phyloP scores from a whole-genome alignment of 2,113 vertebrate genomes.

The Neodon shergylaensis region DNA sequence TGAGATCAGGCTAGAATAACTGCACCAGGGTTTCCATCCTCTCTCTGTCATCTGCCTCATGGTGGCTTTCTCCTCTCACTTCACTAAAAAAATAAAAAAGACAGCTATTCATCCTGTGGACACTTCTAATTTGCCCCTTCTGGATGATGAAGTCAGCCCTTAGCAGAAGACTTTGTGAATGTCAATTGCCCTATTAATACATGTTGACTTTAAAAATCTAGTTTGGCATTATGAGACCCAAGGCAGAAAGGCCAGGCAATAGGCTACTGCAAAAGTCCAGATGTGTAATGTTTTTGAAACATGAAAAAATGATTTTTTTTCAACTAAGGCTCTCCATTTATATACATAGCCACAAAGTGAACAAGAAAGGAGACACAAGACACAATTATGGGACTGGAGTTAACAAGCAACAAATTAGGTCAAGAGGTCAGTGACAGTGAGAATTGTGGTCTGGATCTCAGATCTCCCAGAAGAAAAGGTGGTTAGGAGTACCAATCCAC shows the following conservation, averaged over 20 bases:
- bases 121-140: not conserved
- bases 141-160: not conserved
- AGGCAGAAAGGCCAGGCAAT: not conserved
- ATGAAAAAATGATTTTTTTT: not conserved
- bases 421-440: not conserved
- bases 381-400: not conserved
- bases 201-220: constrained; percentile 1
- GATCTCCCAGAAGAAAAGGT: not conserved
- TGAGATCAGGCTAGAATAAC: not conserved
- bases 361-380: not conserved
- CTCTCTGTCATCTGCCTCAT: not conserved
- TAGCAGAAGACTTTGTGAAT: constrained; percentile 27
- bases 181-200: not conserved
- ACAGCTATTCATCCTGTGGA: not conserved
- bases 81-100: not conserved
- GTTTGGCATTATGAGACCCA: not conserved
- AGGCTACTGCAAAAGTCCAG: not conserved
- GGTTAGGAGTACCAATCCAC: not conserved
- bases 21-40: not conserved
- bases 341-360: not conserved
- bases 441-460: not conserved
- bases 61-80: not conserved
- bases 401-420: not conserved
- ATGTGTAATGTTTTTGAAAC: not conserved
- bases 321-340: not conserved